Evolutionary conservation across 2,888 invertebrate species (phyloP), one percentile per base, ranked within the genome.

Genomic region (Nemotelus nigrinus): DNA sequence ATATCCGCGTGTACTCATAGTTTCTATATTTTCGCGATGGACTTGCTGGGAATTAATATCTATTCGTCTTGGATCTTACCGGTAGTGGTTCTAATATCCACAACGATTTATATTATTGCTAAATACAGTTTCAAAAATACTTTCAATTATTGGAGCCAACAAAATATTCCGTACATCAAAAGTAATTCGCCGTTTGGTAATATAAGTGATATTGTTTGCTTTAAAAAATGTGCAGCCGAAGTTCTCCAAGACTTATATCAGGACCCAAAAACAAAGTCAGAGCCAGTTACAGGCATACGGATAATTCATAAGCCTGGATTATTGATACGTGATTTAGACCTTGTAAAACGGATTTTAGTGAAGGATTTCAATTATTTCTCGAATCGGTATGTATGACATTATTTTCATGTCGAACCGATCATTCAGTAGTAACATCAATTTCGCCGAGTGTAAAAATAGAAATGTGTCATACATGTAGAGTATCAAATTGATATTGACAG

Each of bases 341-440:
- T 89, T 2, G 80, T 89, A 0, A 89, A 89, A 80, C 83, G 85
- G 0, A 80, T 89, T 1, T 77, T 89, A 41, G 85, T 89, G 3
- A 88, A 87, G 67, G 89, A 89, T 77, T 89, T 89, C 60, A 84
- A 85, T 79, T 83, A 83, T 7, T 89, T 89, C 79, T 79, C 83
- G 0, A 85, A 88, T 79, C 85, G 87, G 77, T 83, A 43, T 47
- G 70, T 53, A 63, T 63, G 25, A 25, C 25, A 25, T 25, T 25
- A 25, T 25, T 25, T 25, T 25, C 25, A 1, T 25, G 25, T 25
- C 25, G 25, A 25, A 25, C 25, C 25, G 25, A 25, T 25, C 25
- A 25, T 25, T n/a, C n/a, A n/a, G 1, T 25, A 25, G 25, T 25
- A 25, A 25, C 25, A 25, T 25, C 25, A 25, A 25, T 25, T 25